phyloP scores from a whole-genome alignment of 2,888 invertebrate genomes.

The Tetranychus piercei region DNA sequence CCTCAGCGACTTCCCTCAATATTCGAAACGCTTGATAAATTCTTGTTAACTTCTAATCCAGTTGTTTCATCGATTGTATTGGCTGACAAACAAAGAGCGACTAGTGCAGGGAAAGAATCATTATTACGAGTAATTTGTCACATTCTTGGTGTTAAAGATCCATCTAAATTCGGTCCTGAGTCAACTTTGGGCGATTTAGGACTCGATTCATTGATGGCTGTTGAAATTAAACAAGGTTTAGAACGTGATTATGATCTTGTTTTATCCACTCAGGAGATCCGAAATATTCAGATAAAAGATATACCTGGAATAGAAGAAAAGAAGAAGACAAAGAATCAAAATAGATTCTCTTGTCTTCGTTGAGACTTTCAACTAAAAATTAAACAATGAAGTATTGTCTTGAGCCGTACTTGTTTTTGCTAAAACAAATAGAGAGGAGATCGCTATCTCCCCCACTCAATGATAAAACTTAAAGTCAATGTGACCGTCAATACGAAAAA shows the following conservation, averaged over 20 bases:
- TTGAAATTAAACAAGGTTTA: conserved; percentile 61
- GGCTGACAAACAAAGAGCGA: conserved; percentile 7
- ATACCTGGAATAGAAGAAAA: conserved; percentile 38
- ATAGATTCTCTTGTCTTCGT: no score
- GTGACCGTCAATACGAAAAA: no score
- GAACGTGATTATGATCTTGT: conserved; percentile 77
- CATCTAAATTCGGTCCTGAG: conserved; percentile 45
- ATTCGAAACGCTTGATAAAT: conserved; percentile 62
- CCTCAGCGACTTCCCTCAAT: conserved; percentile 88
- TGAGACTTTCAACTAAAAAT: no score
- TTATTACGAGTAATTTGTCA: conserved; percentile 16
- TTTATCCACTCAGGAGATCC: conserved; percentile 73
- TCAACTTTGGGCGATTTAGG: conserved; percentile 77
- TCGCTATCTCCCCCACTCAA: no score
- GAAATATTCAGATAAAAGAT: conserved; percentile 57
- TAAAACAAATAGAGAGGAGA: no score
- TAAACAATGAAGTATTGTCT: no score
- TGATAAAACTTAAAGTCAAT: no score
- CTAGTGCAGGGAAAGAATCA: not conserved
- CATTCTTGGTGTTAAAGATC: conserved; percentile 56
- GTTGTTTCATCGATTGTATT: conserved; percentile 10
- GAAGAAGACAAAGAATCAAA: not conserved
- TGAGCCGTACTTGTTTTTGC: no score
- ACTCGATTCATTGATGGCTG: conserved; percentile 95
- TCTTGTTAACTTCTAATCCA: conserved; percentile 71